Conservation (phyloP, 2,888 invertebrate species). For the Aradus depressus region DNA sequence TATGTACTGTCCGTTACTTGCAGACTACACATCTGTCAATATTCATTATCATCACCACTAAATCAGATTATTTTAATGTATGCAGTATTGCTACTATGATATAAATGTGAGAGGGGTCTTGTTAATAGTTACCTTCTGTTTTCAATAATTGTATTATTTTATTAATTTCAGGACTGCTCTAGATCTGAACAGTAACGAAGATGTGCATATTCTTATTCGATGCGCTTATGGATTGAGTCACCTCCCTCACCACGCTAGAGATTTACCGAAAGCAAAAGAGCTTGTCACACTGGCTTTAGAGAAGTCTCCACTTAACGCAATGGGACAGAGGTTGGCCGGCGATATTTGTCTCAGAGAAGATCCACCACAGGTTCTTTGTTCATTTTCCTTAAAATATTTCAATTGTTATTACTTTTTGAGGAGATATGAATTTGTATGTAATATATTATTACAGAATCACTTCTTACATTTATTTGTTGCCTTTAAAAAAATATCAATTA, state of each 20-base stretch:
- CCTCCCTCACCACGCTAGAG: constrained; percentile 11
- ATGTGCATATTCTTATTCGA: constrained; percentile 21
- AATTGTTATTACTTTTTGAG: not conserved
- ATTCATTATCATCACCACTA: not conserved
- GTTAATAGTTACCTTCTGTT: not conserved
- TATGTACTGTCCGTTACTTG: constrained; percentile 1
- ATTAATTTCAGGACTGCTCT: constrained; percentile 16
- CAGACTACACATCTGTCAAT: not conserved
- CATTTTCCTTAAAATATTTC: too few species aligned
- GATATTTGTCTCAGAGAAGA: constrained; percentile 4
- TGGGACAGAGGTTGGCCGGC: constrained; percentile 17
- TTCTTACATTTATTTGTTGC: too few species aligned
- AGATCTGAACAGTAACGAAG: constrained; percentile 14
- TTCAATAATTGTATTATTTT: not conserved
- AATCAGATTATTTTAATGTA: not conserved
- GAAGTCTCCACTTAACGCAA: constrained; percentile 22
- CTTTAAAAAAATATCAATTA: too few species aligned
- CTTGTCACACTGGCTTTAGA: constrained; percentile 17
- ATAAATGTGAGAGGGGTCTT: not conserved
- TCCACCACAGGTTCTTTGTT: constrained; percentile 10
- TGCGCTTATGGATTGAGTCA: constrained; percentile 19
- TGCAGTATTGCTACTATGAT: not conserved
- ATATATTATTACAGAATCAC: not conserved
- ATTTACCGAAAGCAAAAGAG: constrained; percentile 11
- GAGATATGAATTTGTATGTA: not conserved